Percentiles rank a stretch among this genome's conserved stretches.
Conservation (phyloP, 2,888 invertebrate species). For the Bimastos eiseni region DNA sequence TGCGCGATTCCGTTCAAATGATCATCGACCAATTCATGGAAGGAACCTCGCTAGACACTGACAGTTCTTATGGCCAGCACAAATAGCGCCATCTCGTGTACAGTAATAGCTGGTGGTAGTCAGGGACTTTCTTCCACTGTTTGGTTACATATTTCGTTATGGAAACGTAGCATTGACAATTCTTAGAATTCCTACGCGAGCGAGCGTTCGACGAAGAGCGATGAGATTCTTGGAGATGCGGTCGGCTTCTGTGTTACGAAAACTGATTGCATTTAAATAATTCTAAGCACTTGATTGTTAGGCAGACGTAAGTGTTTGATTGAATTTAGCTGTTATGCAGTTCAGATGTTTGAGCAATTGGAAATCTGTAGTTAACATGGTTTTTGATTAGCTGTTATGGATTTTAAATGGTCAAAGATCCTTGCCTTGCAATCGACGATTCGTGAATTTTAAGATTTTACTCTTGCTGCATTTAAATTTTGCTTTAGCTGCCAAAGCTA, state of each 20-base stretch:
- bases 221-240: background rate
- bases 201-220: background rate
- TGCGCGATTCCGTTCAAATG: slow-evolving; percentile 57
- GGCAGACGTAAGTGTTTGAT: background rate
- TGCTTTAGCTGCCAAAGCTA: background rate
- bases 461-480: background rate
- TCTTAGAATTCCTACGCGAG: background rate
- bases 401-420: no score
- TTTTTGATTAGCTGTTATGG: background rate
- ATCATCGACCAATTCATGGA: slow-evolving; percentile 58
- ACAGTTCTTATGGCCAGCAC: slow-evolving; percentile 9
- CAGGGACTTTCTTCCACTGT: slow-evolving; percentile 1
- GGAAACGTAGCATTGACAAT: slow-evolving; percentile 19
- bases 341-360: slow-evolving; percentile 2
- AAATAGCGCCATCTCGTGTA: background rate
- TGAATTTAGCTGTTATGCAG: background rate
- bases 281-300: background rate
- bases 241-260: background rate
- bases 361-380: background rate
- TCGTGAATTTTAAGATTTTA: no score
- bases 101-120: slow-evolving; percentile 9
- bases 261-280: background rate
- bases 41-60: background rate
- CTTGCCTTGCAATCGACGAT: no score
- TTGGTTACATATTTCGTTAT: slow-evolving; percentile 18